A percentile compares a stretch with the other conserved stretches of the same genome.
Conservation (phyloP, 1,140 invertebrate genomes). For the Maniola jurtina region DNA sequence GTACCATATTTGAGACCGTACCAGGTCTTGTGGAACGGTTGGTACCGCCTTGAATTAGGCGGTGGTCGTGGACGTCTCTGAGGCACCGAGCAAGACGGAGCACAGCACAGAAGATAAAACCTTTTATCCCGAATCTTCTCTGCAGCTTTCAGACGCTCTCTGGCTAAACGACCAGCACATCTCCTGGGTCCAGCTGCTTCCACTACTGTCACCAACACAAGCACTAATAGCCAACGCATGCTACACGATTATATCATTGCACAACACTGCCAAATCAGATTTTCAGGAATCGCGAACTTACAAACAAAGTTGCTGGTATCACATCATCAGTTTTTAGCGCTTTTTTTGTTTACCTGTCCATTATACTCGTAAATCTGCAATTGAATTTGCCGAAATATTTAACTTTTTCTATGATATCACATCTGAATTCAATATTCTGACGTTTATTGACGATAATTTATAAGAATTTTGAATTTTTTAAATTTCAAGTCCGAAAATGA, state of each 20-base stretch:
- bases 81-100: conserved; percentile 40
- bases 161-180: conserved; percentile 56
- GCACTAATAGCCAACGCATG: conserved; percentile 51
- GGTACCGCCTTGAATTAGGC: conserved; percentile 52
- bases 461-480: too few relatives aligned
- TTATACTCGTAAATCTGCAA: too few relatives aligned
- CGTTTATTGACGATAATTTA: too few relatives aligned
- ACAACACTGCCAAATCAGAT: neutral
- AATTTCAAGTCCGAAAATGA: too few relatives aligned
- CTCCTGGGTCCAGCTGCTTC: conserved; percentile 44
- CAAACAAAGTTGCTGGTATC: neutral
- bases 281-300: neutral
- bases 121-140: conserved; percentile 68
- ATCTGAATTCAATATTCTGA: too few relatives aligned
- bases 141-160: conserved; percentile 62
- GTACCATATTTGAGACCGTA: conserved; percentile 69
- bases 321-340: too few relatives aligned
- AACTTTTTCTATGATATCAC: too few relatives aligned
- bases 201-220: conserved; percentile 33
- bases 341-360: too few relatives aligned
- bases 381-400: too few relatives aligned
- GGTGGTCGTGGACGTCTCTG: conserved; percentile 43
- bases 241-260: conserved; percentile 18
- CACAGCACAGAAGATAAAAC: conserved; percentile 60
- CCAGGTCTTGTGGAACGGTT: conserved; percentile 70